Percentiles rank a stretch among this genome's conserved stretches.
Conservation (phyloP, 1,140 invertebrate genomes). For the Eueides isabella region DNA sequence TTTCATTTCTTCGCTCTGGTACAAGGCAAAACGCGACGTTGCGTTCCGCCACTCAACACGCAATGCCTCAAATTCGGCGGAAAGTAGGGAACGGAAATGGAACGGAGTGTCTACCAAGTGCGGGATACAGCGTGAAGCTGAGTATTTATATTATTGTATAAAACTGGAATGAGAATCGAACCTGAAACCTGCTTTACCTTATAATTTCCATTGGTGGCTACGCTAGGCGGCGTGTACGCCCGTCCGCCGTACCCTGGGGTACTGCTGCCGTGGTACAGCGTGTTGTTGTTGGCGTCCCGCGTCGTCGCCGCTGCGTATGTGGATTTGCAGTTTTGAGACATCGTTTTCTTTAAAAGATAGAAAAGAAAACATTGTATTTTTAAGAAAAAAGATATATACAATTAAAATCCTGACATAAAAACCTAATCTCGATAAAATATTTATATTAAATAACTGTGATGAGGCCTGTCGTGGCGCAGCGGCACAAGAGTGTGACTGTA, state of each 20-base stretch:
- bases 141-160: no score
- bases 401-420: no score
- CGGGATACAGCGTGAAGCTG: not conserved
- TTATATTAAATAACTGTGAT: no score
- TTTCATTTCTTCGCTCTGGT: not conserved
- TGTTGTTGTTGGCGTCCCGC: slow-evolving; percentile 73
- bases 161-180: no score
- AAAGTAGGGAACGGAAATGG: not conserved
- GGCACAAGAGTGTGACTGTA: no score
- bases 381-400: no score
- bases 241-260: slow-evolving; percentile 56
- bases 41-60: not conserved
- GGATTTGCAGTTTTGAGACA: slow-evolving; percentile 75
- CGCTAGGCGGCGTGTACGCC: slow-evolving; percentile 55
- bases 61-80: not conserved
- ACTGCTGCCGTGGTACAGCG: slow-evolving; percentile 60
- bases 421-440: no score
- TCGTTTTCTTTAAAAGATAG: slow-evolving; percentile 48
- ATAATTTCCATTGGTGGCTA: slow-evolving; percentile 58
- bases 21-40: not conserved
- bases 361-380: not conserved
- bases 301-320: slow-evolving; percentile 65
- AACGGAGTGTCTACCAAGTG: not conserved
- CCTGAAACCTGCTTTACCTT: slow-evolving; percentile 48
- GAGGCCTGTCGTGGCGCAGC: no score